Evolutionary conservation across 2,888 invertebrate species (phyloP), one percentile per base, ranked within the genome.

Genomic region (Alentia gelatinosa): DNA sequence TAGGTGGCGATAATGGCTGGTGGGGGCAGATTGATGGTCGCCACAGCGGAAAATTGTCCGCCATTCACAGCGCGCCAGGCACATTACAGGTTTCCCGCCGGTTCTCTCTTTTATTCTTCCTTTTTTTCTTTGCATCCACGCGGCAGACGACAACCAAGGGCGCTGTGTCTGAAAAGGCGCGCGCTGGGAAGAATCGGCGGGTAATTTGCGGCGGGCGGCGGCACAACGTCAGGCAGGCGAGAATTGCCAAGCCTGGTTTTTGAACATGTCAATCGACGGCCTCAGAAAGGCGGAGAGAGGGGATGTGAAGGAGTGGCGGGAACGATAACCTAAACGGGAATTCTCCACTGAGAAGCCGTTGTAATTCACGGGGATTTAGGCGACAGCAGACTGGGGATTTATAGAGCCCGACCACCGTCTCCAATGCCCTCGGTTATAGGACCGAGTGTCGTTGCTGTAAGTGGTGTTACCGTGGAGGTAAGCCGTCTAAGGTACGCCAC

Each of bases 51-150:
- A 68, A 68, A 68, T 68, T 68, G 68, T 3, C 26, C 30, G n/a
- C 68, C 26, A 68, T 68, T 68, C n/a, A 68, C 30, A 12, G 68
- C 26, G 30, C 26, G 68, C 68, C 30, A 26, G 12, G 68, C 68
- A 68, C 68, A 68, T 68, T 68, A 68, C 68, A 68, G 68, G 68
- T 68, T 68, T 68, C 68, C 30, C 68, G 68, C 68, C 5, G 12
- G 1, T 68, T 68, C n/a, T 68, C 30, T 30, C 3, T 4, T n/a
- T n/a, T n/a, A n/a, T n/a, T n/a, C n/a, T n/a, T n/a, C n/a, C n/a
- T n/a, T n/a, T n/a, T n/a, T n/a, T n/a, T n/a, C n/a, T n/a, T n/a
- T n/a, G n/a, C n/a, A n/a, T n/a, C n/a, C n/a, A n/a, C 26, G 3
- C 30, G 26, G 68, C 68, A 68, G 68, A 68, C 68, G 68, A 68